Evolutionary conservation across 1,140 invertebrate genomes (phyloP).

Genomic region (Eumaeus atala): DNA sequence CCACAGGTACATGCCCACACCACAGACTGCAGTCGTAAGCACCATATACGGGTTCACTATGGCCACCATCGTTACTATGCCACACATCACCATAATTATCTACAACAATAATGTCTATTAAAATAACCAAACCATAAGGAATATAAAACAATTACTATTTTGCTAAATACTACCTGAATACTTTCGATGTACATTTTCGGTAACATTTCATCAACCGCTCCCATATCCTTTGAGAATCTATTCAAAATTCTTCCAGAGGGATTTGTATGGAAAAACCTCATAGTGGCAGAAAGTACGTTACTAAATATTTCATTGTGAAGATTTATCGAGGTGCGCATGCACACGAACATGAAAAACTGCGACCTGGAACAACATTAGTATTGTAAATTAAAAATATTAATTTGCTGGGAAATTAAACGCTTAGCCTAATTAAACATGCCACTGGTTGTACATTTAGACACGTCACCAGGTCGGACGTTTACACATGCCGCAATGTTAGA

Average conservation of each 20-base stretch:
- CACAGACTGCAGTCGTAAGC: slow-evolving; percentile 79
- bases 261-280: slow-evolving; percentile 93
- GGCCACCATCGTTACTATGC: slow-evolving; percentile 78
- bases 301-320: slow-evolving; percentile 91
- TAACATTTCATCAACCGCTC: slow-evolving; percentile 88
- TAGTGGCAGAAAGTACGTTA: slow-evolving; percentile 85
- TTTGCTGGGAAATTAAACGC: too few species aligned
- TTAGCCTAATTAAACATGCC: too few species aligned
- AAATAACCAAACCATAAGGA: background rate
- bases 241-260: slow-evolving; percentile 87
- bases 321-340: slow-evolving; percentile 84
- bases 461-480: too few species aligned
- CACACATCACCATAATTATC: slow-evolving; percentile 76
- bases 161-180: slow-evolving; percentile 79
- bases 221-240: slow-evolving; percentile 90
- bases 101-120: slow-evolving; percentile 24
- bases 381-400: background rate
- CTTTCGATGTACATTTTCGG: slow-evolving; percentile 84
- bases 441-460: too few species aligned
- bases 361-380: slow-evolving; percentile 44
- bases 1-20: slow-evolving; percentile 80
- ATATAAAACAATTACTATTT: too few species aligned
- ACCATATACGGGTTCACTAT: slow-evolving; percentile 82
- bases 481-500: too few species aligned
- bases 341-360: slow-evolving; percentile 82